Evolutionary conservation across 2,888 invertebrate genomes (phyloP).

Genomic region (Pollenia amentaria): DNA sequence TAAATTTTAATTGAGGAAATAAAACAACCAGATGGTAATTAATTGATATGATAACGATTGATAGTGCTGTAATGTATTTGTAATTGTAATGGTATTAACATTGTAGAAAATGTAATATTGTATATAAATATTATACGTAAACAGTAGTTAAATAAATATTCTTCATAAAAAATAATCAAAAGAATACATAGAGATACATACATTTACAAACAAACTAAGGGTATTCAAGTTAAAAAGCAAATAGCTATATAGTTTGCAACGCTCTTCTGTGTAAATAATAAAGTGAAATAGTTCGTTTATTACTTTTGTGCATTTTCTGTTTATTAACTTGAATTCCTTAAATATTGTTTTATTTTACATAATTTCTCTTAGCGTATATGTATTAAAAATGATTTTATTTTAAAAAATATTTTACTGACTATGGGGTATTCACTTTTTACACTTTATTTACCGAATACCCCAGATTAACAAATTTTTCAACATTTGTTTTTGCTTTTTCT

Average conservation of each 20-base stretch:
- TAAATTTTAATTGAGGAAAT: slow-evolving; percentile 64
- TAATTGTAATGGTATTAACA: slow-evolving; percentile 38
- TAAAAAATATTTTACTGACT: too few species aligned
- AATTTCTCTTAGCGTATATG: background rate
- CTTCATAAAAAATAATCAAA: slow-evolving; percentile 36
- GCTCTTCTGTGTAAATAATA: too few species aligned
- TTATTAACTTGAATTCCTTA: background rate
- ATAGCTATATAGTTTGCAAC: background rate
- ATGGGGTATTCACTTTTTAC: too few species aligned
- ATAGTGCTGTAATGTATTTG: slow-evolving; percentile 47
- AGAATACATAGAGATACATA: slow-evolving; percentile 21
- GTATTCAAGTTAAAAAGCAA: background rate
- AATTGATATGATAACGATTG: slow-evolving; percentile 40
- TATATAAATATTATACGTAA: slow-evolving; percentile 32
- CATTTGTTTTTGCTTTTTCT: background rate
- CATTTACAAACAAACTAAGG: slow-evolving; percentile 6
- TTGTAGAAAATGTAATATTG: slow-evolving; percentile 62
- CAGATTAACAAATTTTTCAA: background rate
- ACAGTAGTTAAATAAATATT: slow-evolving; percentile 56
- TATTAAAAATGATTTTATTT: too few species aligned
- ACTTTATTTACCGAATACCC: too few species aligned
- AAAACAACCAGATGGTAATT: slow-evolving; percentile 17
- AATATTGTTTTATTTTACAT: slow-evolving; percentile 12
- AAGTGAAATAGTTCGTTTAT: background rate
- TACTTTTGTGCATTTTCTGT: background rate